A percentile compares a stretch with the other conserved stretches of the same genome.
phyloP scores from a whole-genome alignment of 2,113 vertebrate genomes.

The Semnornis frantzii region DNA sequence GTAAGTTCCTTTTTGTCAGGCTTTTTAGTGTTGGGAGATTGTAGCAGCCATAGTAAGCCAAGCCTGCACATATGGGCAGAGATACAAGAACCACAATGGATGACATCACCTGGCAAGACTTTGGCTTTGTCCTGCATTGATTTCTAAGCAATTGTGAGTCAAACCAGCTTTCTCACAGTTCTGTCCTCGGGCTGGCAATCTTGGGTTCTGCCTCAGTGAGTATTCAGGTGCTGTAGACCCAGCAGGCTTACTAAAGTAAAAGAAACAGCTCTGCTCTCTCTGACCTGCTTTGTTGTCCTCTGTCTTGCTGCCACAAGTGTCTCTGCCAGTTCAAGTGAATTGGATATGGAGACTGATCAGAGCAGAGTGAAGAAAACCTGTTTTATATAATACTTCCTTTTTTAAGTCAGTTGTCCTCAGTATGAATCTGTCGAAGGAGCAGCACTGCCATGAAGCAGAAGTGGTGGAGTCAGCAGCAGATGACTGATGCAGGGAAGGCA shows the following conservation, averaged over 20 bases:
- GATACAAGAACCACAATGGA: neutral
- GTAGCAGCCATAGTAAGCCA: neutral
- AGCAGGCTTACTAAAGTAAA: neutral
- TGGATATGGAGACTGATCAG: neutral
- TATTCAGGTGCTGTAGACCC: neutral
- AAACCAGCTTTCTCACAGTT: neutral
- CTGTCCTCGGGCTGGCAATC: neutral
- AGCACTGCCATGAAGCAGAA: accelerated
- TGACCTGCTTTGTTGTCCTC: neutral
- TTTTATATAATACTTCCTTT: neutral
- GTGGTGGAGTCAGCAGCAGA: neutral
- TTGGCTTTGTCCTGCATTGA: neutral
- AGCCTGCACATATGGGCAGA: neutral
- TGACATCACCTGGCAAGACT: conserved; percentile 40
- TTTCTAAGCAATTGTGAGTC: neutral
- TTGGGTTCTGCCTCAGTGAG: neutral
- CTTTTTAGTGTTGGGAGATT: neutral
- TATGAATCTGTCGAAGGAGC: neutral
- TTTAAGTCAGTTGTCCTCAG: neutral
- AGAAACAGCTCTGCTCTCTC: neutral
- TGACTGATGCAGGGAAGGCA: neutral
- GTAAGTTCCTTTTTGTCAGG: neutral
- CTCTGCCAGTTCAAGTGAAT: neutral
- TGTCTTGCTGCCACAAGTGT: neutral
- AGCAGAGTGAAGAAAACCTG: neutral